Conservation (phyloP, 2,797 vertebrate species). For the Rachycentron canadum region DNA sequence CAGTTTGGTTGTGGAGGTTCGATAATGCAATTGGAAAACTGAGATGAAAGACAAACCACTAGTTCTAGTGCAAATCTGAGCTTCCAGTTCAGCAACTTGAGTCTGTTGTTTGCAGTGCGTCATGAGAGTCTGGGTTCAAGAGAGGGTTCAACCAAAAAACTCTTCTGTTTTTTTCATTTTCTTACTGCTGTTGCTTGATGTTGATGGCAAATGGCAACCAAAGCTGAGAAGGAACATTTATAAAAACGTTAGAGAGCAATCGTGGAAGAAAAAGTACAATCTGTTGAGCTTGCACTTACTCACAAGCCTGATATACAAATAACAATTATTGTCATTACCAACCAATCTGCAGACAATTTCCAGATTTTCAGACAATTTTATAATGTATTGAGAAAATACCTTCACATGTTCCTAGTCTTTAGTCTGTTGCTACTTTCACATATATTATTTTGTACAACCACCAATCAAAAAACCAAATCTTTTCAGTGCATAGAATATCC, state of each 20-base stretch:
- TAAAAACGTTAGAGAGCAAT: not conserved
- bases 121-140: slow-evolving; percentile 4
- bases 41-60: slow-evolving; percentile 19
- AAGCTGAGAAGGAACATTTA: not conserved
- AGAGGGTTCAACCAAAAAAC: not conserved
- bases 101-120: not conserved
- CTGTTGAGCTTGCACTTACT: not conserved
- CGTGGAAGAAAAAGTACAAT: not conserved
- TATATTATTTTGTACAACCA: not conserved
- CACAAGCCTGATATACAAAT: too few species aligned
- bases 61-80: slow-evolving; percentile 33
- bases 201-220: not conserved
- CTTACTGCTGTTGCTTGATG: not conserved
- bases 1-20: slow-evolving; percentile 31
- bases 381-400: not conserved
- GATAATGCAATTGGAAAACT: slow-evolving; percentile 13
- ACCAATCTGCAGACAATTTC: not conserved
- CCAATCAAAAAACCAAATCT: not conserved
- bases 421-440: not conserved
- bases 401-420: not conserved
- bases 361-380: too few species aligned
- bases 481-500: not conserved
- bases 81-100: not conserved
- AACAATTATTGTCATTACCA: not conserved
- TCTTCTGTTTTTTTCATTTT: not conserved